These are phyloP conservation scores for Setipinna tenuifilis DNA, from an alignment of 2,797 vertebrate genomes.

Conservation along the genomic window DNA sequence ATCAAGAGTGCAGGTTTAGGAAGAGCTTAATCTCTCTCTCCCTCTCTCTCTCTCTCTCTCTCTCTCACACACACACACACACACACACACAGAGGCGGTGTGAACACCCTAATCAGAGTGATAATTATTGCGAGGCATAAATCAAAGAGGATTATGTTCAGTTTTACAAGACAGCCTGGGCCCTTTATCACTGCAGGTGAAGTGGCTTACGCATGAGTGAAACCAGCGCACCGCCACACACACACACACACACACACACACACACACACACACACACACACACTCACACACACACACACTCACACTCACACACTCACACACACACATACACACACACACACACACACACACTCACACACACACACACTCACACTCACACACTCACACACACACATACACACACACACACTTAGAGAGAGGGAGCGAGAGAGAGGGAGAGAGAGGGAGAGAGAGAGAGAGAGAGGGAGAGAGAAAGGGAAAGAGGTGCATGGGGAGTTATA, in stretches of 20 bases:
- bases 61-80: not conserved
- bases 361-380: constrained; percentile 1
- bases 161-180: not conserved
- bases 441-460: not conserved
- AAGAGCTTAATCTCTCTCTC: no score
- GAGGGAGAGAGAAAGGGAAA: no score
- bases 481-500: not conserved
- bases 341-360: not conserved
- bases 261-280: constrained; percentile 12
- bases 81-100: not conserved
- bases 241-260: not conserved
- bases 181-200: not conserved
- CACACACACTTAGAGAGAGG: not conserved
- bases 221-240: not conserved
- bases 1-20: no score
- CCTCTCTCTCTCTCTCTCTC: no score
- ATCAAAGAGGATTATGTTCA: not conserved
- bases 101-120: not conserved
- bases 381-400: not conserved
- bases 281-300: not conserved
- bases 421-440: no score
- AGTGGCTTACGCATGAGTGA: not conserved
- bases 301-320: not conserved
- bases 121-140: not conserved
- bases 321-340: not conserved